Percentiles rank a stretch among this genome's conserved stretches.
phyloP scores from a whole-genome alignment of 2,888 invertebrate species.

The Disparrhopalites patrizii region DNA sequence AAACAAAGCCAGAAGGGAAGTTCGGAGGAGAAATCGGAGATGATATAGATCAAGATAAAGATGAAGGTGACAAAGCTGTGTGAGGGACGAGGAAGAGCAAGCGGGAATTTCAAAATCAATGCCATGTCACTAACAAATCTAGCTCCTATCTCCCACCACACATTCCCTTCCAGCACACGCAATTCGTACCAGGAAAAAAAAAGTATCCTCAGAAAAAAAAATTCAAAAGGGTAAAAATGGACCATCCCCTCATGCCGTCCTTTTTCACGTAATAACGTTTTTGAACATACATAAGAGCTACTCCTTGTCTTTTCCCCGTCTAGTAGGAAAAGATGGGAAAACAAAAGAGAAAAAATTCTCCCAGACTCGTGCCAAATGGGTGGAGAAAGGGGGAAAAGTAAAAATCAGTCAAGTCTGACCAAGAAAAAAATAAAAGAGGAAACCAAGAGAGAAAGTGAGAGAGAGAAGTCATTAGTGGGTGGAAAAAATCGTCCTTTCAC shows the following conservation, averaged over 20 bases:
- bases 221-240: background rate
- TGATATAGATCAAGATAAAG: constrained; percentile 16
- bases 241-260: too few relatives aligned
- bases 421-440: background rate
- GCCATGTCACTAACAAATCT: constrained; percentile 26
- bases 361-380: constrained; percentile 15
- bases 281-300: too few relatives aligned
- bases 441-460: background rate
- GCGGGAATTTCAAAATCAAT: constrained; percentile 20
- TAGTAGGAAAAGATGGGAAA: too few relatives aligned
- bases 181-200: constrained; percentile 4
- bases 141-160: too few relatives aligned
- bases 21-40: too few relatives aligned
- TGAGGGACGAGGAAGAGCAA: too few relatives aligned
- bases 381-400: constrained; percentile 17
- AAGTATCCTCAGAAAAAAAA: background rate
- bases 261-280: too few relatives aligned
- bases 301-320: too few relatives aligned
- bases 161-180: background rate
- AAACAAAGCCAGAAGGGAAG: too few relatives aligned
- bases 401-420: constrained; percentile 27
- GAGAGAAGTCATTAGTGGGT: constrained; percentile 23
- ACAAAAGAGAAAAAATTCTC: constrained; percentile 11
- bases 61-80: constrained; percentile 26
- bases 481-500: constrained; percentile 30